Evolutionary conservation across 2,113 vertebrate species (phyloP).

Genomic region (Chelonoidis abingdonii): DNA sequence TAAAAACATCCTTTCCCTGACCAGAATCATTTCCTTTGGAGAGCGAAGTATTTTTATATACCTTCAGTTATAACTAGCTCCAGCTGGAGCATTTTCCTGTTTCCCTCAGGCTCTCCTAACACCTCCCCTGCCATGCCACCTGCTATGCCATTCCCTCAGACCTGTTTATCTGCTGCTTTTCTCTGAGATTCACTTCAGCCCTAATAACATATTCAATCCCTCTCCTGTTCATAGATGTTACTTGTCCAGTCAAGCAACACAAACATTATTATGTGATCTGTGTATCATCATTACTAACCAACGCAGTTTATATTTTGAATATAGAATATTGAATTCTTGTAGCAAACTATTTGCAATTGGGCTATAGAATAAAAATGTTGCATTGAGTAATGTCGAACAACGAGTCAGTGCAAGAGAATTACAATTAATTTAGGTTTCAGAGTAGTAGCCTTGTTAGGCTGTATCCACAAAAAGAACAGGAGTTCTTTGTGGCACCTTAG

Average conservation of each 20-base stretch:
- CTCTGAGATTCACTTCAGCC: neutral
- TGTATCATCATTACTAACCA: neutral
- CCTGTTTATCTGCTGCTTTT: neutral
- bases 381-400: neutral
- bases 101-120: neutral
- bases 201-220: neutral
- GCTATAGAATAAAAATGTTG: neutral
- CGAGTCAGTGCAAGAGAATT: neutral
- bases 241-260: accelerated
- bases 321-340: neutral
- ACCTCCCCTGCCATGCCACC: neutral
- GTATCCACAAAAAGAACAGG: too few species aligned
- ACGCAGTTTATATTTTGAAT: accelerated
- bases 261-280: accelerated
- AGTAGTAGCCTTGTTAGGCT: too few species aligned
- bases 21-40: neutral
- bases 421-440: too few species aligned
- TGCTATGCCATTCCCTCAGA: neutral
- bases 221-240: neutral
- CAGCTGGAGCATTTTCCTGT: neutral
- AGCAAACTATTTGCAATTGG: accelerated
- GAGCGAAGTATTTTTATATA: neutral
- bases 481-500: too few species aligned
- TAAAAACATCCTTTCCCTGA: neutral
- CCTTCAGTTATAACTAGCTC: neutral